phyloP scores from a whole-genome alignment of 2,888 invertebrate genomes.

The Xanthostigma xanthostigma region DNA sequence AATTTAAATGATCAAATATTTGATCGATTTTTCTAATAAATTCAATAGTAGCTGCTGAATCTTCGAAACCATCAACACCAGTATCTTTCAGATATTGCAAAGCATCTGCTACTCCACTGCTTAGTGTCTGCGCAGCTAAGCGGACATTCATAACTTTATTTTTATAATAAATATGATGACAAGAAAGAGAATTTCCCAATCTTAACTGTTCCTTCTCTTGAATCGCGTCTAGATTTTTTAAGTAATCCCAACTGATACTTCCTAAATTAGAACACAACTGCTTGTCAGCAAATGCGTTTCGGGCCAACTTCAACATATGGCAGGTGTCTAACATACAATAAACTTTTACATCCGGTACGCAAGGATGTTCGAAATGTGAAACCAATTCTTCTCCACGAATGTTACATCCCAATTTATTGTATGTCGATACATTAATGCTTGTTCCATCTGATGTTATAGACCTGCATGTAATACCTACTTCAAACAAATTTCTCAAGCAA shows the following conservation, averaged over 20 bases:
- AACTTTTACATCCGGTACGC: no score
- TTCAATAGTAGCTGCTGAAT: slow-evolving; percentile 11
- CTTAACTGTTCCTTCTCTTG: slow-evolving; percentile 7
- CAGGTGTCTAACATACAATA: not conserved
- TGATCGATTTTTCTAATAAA: slow-evolving; percentile 13
- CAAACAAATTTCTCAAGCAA: slow-evolving; percentile 10
- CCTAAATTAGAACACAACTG: not conserved
- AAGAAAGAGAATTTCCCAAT: slow-evolving; percentile 6
- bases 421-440: no score
- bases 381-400: no score
- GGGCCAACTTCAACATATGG: not conserved
- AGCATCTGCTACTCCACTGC: slow-evolving; percentile 9
- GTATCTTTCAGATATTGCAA: slow-evolving; percentile 3
- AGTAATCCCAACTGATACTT: not conserved
- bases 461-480: slow-evolving; percentile 10
- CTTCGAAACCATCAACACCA: slow-evolving; percentile 6
- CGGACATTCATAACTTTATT: slow-evolving; percentile 11
- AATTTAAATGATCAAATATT: slow-evolving; percentile 16
- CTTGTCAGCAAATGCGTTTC: not conserved
- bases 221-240: not conserved
- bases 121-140: slow-evolving; percentile 11
- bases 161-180: slow-evolving; percentile 7
- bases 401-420: no score
- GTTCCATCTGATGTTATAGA: slow-evolving; percentile 13
- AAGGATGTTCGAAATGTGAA: no score